phyloP scores from a whole-genome alignment of 1,140 invertebrate genomes.

The Drosophila bipectinata region DNA sequence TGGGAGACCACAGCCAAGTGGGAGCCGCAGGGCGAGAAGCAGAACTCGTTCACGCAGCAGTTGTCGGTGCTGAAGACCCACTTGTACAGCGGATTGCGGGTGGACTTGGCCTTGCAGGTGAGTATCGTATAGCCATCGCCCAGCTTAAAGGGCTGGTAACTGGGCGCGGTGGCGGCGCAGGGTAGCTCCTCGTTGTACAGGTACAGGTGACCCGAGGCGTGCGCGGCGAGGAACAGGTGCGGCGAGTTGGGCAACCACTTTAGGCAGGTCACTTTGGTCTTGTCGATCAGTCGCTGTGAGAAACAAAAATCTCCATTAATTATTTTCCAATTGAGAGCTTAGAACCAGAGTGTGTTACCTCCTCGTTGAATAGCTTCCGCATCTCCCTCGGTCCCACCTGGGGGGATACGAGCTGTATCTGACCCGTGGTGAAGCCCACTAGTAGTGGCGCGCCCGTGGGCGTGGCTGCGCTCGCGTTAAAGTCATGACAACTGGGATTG shows the following conservation, averaged over 20 bases:
- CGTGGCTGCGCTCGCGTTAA: slow-evolving; percentile 94
- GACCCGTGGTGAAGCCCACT: slow-evolving; percentile 98
- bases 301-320: not conserved
- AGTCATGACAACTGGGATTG: slow-evolving; percentile 99
- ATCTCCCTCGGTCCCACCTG: slow-evolving; percentile 98
- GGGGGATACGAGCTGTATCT: slow-evolving; percentile 98
- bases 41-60: slow-evolving; percentile 96
- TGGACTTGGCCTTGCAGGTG: slow-evolving; percentile 98
- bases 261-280: slow-evolving; percentile 99
- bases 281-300: slow-evolving; percentile 96
- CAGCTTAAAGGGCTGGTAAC: slow-evolving; percentile 97
- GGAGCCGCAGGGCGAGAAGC: slow-evolving; percentile 97
- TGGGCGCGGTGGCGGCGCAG: slow-evolving; percentile 92
- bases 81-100: slow-evolving; percentile 96
- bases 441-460: slow-evolving; percentile 93
- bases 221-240: slow-evolving; percentile 96
- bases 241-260: slow-evolving; percentile 97
- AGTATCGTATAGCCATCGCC: slow-evolving; percentile 97
- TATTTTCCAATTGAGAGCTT: not conserved
- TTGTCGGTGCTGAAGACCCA: slow-evolving; percentile 93
- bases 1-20: slow-evolving; percentile 97
- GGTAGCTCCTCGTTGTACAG: slow-evolving; percentile 98
- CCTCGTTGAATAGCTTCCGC: slow-evolving; percentile 99
- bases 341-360: slow-evolving; percentile 86
- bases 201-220: slow-evolving; percentile 98